These are phyloP conservation scores for Rhingia campestris DNA, from an alignment of 2,888 invertebrate genomes.

Conservation along the genomic window DNA sequence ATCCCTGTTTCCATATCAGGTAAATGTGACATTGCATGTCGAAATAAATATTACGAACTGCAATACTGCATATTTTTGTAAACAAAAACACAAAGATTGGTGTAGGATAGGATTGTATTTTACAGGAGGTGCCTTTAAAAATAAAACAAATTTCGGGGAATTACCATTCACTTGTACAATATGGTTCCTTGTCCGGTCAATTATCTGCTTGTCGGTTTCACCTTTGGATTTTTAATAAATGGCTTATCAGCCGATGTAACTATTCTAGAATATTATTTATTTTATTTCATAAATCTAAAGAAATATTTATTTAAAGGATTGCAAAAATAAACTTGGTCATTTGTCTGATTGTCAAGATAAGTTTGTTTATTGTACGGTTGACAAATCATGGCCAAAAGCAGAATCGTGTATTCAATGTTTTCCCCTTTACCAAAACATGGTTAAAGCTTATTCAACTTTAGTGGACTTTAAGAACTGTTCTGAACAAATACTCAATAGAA, in stretches of 20 bases:
- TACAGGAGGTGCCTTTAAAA: neutral
- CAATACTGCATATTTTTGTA: too few species aligned
- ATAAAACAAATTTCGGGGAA: neutral
- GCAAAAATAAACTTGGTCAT: neutral
- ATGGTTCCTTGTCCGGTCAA: neutral
- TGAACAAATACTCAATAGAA: constrained; percentile 11
- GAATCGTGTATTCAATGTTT: neutral
- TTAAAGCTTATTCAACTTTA: neutral
- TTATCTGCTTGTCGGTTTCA: neutral
- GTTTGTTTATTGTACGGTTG: neutral
- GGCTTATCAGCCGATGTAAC: neutral
- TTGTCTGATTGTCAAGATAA: neutral
- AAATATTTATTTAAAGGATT: neutral
- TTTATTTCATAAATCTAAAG: neutral
- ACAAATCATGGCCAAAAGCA: neutral
- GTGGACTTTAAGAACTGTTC: constrained; percentile 9
- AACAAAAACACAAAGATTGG: too few species aligned
- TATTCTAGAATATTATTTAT: neutral
- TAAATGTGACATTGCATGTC: too few species aligned
- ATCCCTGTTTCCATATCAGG: too few species aligned
- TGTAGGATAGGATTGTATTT: too few species aligned
- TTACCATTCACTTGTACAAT: neutral
- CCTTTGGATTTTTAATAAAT: neutral
- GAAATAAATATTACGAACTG: too few species aligned
- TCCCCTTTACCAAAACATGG: neutral